Percentiles rank a stretch among this genome's conserved stretches.
Conservation (phyloP, 2,888 invertebrate genomes). For the Priapulus caudatus region DNA sequence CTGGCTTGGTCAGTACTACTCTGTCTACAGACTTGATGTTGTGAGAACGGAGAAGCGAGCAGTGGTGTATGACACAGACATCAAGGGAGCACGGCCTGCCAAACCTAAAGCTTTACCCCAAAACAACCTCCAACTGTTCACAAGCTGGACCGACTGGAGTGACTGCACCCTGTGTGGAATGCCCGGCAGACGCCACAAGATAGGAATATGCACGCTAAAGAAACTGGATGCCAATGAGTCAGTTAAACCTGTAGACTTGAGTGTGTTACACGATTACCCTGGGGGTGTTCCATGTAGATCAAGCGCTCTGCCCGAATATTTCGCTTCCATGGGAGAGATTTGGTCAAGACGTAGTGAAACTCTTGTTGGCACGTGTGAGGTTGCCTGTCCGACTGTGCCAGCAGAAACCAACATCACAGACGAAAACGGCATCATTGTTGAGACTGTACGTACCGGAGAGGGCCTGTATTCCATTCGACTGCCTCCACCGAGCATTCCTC, state of each 20-base stretch:
- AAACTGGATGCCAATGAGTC: no score
- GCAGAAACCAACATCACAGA: constrained; percentile 40
- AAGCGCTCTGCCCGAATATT: constrained; percentile 41
- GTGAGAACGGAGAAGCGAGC: no score
- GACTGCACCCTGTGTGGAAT: constrained; percentile 50
- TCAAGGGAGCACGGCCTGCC: no score
- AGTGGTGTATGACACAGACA: no score
- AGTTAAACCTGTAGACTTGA: no score
- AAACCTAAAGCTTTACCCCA: constrained; percentile 43
- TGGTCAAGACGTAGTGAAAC: constrained; percentile 45
- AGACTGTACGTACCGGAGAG: constrained; percentile 42
- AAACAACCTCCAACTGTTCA: constrained; percentile 42
- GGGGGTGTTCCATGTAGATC: constrained; percentile 50
- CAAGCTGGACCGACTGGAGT: constrained; percentile 53
- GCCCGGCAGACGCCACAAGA: no score
- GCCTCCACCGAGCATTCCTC: constrained; percentile 23
- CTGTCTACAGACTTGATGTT: no score
- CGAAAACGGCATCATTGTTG: constrained; percentile 47
- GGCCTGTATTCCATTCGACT: constrained; percentile 27
- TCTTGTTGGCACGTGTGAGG: constrained; percentile 44
- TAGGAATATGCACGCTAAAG: no score
- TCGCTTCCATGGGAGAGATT: constrained; percentile 34
- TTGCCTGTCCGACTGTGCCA: constrained; percentile 26
- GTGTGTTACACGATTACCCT: constrained; percentile 30
- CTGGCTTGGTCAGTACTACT: no score